Evolutionary conservation across 2,888 invertebrate species (phyloP).

Genomic region (Odiellus spinosus): DNA sequence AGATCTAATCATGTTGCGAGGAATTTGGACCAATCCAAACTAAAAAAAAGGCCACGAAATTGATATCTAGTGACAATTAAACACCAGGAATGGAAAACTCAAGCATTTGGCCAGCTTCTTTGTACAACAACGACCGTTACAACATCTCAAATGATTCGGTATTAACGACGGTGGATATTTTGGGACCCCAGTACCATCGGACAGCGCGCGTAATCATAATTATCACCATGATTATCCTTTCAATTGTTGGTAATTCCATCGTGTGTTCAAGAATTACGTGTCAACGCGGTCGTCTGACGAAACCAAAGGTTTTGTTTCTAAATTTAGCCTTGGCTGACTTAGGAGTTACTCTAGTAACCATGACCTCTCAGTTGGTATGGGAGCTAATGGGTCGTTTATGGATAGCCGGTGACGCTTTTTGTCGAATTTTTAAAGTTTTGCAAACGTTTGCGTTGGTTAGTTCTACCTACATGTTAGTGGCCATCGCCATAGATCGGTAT

Average conservation of each 20-base stretch:
- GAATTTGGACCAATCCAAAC: no score
- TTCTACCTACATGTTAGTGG: constrained; percentile 29
- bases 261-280: constrained; percentile 7
- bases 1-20: no score
- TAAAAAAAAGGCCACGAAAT: no score
- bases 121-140: no score
- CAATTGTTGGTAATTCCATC: constrained; percentile 9
- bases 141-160: no score
- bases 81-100: no score
- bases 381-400: constrained; percentile 26
- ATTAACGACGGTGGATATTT: not conserved
- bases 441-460: constrained; percentile 28
- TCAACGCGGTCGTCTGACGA: constrained; percentile 6
- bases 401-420: constrained; percentile 27
- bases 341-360: constrained; percentile 11
- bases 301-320: constrained; percentile 13
- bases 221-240: constrained; percentile 8
- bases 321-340: constrained; percentile 13
- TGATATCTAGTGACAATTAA: no score
- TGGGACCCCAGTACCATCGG: constrained; percentile 13
- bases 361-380: constrained; percentile 27
- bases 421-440: constrained; percentile 28
- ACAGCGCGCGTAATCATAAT: constrained; percentile 7
- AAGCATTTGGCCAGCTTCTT: no score
- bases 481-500: constrained; percentile 30